Evolutionary conservation across 2,113 vertebrate species (phyloP).

Genomic region (human (Homo sapiens)): GRCh38 chr11:39587001-39587500

Average conservation of each 20-base stretch:
- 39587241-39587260: neutral
- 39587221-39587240: neutral
- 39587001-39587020: neutral
- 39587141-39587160: neutral
- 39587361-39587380: neutral
- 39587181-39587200: neutral
- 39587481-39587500: neutral
- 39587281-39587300: neutral
- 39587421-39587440: neutral
- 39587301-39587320: neutral
- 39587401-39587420: neutral
- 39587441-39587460: neutral
- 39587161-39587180: fast-evolving
- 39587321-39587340: neutral
- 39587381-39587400: neutral
- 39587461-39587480: neutral
- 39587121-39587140: neutral
- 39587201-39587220: neutral
- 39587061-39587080: neutral
- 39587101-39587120: neutral
- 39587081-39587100: neutral
- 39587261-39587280: neutral
- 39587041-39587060: neutral
- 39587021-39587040: neutral
- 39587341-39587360: neutral